phyloP scores from a whole-genome alignment of 2,113 vertebrate genomes.

The Sphyrna mokarran region DNA sequence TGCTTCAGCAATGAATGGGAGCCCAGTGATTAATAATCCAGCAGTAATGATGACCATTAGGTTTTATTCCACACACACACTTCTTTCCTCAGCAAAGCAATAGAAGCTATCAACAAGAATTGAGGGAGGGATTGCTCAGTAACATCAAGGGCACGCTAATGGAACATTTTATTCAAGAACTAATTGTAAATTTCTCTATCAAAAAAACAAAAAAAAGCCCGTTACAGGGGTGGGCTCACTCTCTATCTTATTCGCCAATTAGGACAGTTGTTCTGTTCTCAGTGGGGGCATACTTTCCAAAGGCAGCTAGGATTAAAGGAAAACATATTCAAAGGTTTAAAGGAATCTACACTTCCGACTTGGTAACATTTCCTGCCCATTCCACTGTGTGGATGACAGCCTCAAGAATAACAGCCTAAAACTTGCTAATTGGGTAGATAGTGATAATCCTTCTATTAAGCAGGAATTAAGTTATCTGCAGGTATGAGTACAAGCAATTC shows the following conservation, averaged over 20 bases:
- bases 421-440: neutral
- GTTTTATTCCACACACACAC: neutral
- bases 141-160: neutral
- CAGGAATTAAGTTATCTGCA: no score
- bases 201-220: neutral
- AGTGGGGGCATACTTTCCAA: neutral
- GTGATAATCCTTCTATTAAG: neutral
- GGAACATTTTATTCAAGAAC: neutral
- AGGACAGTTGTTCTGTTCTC: neutral
- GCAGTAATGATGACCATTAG: neutral
- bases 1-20: neutral
- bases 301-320: neutral
- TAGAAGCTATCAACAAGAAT: neutral
- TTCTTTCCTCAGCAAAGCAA: neutral
- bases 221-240: neutral
- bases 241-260: neutral
- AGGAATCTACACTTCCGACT: neutral
- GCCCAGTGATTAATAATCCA: neutral
- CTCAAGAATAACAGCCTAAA: neutral
- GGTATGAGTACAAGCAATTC: neutral
- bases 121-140: neutral
- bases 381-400: neutral
- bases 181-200: neutral
- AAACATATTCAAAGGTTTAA: neutral
- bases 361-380: neutral